Evolutionary conservation across 2,113 vertebrate species (phyloP), one percentile per base, ranked within the genome.

Genomic region (Noturus placidus): DNA sequence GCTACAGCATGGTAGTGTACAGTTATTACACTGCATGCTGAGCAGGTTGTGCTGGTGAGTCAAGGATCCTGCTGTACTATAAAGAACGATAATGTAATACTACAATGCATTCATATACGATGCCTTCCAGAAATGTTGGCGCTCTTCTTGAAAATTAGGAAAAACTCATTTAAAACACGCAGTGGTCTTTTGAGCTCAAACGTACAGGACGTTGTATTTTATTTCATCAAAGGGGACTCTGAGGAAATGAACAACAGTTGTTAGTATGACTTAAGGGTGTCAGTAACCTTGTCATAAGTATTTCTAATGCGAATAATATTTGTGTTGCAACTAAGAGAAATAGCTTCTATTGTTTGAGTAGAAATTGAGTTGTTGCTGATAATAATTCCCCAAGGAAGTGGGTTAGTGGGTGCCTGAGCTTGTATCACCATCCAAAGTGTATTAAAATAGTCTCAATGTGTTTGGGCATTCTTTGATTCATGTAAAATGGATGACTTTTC

Each of bases 101-200:
- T 94, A 92, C 93, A 92, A 90, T 89, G 90, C 90, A 88, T 93
- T 95, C 94, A 93, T 93, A 67, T 94, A 94, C 93, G 91, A 83
- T 5, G 27, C 27, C 42, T 19, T 56, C 9, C 7, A 30, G n/a
- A 8, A 27, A 30, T 30, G 33, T 79, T 78, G 15, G 25, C 4
- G 27, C 7, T 22, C 42, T 5, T 27, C 3, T 4, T 30, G 14
- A 10, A 56, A 56, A 56, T 54, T 0, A 19, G 9, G 1, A n/a
- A n/a, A 77, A 77, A 46, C 7, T 22, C 8, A 10, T 74, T 72
- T 76, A 27, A n/a, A 50, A 9, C 25, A 52, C 13, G 19, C 15
- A n/a, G 13, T 17, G 11, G 52, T 54, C 10, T 56, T 80, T 80
- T 30, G 7, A 80, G 17, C n/a, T 80, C n/a, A 80, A 13, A 35